Conservation (phyloP, 2,797 vertebrate genomes). For the Distichodus sexfasciatus region DNA sequence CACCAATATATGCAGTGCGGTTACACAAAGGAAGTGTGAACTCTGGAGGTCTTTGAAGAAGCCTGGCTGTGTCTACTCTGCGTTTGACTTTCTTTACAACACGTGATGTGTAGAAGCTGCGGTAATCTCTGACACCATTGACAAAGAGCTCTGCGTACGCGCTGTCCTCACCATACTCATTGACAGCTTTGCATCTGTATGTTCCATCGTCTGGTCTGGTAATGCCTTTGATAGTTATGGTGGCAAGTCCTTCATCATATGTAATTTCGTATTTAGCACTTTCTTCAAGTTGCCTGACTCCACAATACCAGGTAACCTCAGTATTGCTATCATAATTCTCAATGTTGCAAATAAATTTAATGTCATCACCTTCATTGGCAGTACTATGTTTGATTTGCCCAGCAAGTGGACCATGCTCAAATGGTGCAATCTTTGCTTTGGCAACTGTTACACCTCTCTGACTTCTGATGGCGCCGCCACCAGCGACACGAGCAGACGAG, state of each 20-base stretch:
- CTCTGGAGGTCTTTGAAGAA: slow-evolving; percentile 94
- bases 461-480: slow-evolving; percentile 88
- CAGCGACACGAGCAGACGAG: slow-evolving; percentile 89
- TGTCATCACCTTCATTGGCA: slow-evolving; percentile 82
- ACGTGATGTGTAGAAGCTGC: slow-evolving; percentile 85
- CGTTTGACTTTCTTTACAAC: slow-evolving; percentile 92
- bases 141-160: slow-evolving; percentile 93
- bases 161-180: slow-evolving; percentile 97
- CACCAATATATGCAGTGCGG: slow-evolving; percentile 87
- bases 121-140: slow-evolving; percentile 84
- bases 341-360: slow-evolving; percentile 89
- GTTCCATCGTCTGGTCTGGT: slow-evolving; percentile 91
- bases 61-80: slow-evolving; percentile 89
- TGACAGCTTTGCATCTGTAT: slow-evolving; percentile 94
- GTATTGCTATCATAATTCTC: slow-evolving; percentile 96
- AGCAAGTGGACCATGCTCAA: slow-evolving; percentile 91
- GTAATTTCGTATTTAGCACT: slow-evolving; percentile 90
- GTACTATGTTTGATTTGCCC: slow-evolving; percentile 87
- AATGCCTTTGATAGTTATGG: slow-evolving; percentile 87
- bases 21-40: slow-evolving; percentile 96
- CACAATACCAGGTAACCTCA: slow-evolving; percentile 97
- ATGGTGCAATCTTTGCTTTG: slow-evolving; percentile 95
- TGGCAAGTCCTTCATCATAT: slow-evolving; percentile 90
- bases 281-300: slow-evolving; percentile 91
- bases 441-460: slow-evolving; percentile 88